Conservation (phyloP, 1,140 invertebrate genomes). For the Heliconius nattereri region DNA sequence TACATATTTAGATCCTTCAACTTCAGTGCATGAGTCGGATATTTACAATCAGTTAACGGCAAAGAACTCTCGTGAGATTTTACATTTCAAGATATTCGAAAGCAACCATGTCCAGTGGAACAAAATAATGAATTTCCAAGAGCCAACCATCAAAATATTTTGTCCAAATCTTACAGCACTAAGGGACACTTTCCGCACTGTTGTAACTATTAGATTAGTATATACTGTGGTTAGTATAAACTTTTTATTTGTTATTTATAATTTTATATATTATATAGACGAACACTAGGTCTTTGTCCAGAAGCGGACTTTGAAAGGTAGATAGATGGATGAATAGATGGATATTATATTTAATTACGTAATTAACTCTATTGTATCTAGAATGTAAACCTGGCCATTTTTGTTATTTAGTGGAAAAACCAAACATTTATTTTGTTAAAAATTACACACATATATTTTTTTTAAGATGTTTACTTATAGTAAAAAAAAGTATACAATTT, state of each 20-base stretch:
- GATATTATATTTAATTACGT: no score
- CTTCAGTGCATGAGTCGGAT: slow-evolving; percentile 46
- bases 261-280: no score
- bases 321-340: no score
- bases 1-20: slow-evolving; percentile 2
- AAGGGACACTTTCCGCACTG: slow-evolving; percentile 78
- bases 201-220: slow-evolving; percentile 73
- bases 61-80: slow-evolving; percentile 61
- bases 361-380: no score
- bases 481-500: neutral
- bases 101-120: slow-evolving; percentile 76
- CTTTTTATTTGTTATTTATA: neutral
- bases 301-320: no score
- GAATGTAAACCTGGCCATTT: no score
- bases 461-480: no score
- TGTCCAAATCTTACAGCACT: slow-evolving; percentile 76
- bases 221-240: slow-evolving; percentile 71
- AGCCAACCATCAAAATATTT: slow-evolving; percentile 74
- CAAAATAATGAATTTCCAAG: slow-evolving; percentile 79
- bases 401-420: no score
- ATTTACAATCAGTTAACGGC: slow-evolving; percentile 55
- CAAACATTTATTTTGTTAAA: no score
- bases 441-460: no score
- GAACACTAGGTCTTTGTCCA: no score
- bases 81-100: slow-evolving; percentile 72